These are phyloP conservation scores for Urocolius indicus DNA, from an alignment of 2,113 vertebrate species.

Conservation along the genomic window DNA sequence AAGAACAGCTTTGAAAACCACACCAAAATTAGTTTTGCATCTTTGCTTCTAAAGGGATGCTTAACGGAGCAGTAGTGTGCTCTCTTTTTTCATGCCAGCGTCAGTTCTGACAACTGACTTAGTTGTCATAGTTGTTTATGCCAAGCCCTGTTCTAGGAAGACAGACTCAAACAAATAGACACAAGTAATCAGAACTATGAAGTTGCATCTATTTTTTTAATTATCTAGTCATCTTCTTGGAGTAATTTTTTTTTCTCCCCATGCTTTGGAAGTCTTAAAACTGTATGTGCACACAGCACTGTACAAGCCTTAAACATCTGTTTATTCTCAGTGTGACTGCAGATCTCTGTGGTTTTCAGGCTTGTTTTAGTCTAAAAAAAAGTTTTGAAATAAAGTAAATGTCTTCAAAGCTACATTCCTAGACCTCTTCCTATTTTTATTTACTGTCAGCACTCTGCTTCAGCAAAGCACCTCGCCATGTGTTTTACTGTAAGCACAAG, in stretches of 20 bases:
- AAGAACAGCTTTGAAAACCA: neutral
- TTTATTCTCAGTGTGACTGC: neutral
- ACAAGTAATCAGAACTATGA: neutral
- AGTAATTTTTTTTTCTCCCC: neutral
- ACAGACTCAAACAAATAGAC: neutral
- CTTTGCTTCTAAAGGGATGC: neutral
- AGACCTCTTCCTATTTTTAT: neutral
- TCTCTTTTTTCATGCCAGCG: neutral
- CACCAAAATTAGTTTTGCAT: neutral
- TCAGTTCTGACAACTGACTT: neutral
- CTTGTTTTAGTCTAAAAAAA: neutral
- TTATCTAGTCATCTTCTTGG: neutral
- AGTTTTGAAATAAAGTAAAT: neutral
- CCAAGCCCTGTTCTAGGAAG: neutral
- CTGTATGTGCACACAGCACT: too few species aligned
- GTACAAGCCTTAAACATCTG: neutral
- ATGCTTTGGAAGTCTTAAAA: neutral
- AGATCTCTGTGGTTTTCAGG: neutral
- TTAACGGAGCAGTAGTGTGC: rapidly evolving
- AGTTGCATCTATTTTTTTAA: neutral
- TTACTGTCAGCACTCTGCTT: neutral
- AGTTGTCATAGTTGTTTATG: too few species aligned
- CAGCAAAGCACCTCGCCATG: neutral
- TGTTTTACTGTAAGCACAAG: slow-evolving; percentile 11
- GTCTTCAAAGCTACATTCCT: neutral